These are phyloP conservation scores for Stigmatopora nigra DNA, from an alignment of 2,113 vertebrate genomes.

Conservation along the genomic window DNA sequence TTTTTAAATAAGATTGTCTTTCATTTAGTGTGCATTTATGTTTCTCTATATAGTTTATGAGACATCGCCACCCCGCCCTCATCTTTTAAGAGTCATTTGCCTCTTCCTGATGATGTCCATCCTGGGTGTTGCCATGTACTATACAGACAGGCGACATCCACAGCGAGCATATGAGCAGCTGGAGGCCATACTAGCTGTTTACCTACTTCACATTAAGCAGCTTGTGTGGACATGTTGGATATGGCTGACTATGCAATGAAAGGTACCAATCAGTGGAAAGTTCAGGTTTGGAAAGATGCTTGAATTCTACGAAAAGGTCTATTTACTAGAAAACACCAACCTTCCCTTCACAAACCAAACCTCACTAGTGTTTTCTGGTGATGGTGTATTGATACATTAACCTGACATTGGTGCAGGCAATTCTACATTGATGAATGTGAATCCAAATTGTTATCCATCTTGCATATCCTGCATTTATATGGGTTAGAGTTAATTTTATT, in stretches of 20 bases:
- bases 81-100: slow-evolving; percentile 70
- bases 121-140: slow-evolving; percentile 77
- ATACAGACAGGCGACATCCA: slow-evolving; percentile 62
- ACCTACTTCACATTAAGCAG: slow-evolving; percentile 75
- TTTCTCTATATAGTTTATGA: slow-evolving; percentile 62
- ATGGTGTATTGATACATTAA: too few species aligned
- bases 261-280: slow-evolving; percentile 34
- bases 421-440: too few species aligned
- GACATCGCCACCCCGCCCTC: slow-evolving; percentile 58
- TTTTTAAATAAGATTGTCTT: neutral
- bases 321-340: slow-evolving; percentile 1
- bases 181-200: slow-evolving; percentile 70
- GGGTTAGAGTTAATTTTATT: too few species aligned
- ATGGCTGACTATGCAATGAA: slow-evolving; percentile 77
- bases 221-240: slow-evolving; percentile 78
- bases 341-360: too few species aligned
- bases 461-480: too few species aligned
- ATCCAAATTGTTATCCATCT: too few species aligned
- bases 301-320: neutral
- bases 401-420: too few species aligned
- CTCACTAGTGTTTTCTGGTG: too few species aligned
- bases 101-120: slow-evolving; percentile 76
- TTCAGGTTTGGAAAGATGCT: neutral
- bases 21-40: neutral
- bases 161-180: slow-evolving; percentile 76